A percentile compares a stretch with the other conserved stretches of the same genome.
These are phyloP conservation scores for Drosophila trapezifrons DNA, from an alignment of 1,140 invertebrate species.

Conservation along the genomic window DNA sequence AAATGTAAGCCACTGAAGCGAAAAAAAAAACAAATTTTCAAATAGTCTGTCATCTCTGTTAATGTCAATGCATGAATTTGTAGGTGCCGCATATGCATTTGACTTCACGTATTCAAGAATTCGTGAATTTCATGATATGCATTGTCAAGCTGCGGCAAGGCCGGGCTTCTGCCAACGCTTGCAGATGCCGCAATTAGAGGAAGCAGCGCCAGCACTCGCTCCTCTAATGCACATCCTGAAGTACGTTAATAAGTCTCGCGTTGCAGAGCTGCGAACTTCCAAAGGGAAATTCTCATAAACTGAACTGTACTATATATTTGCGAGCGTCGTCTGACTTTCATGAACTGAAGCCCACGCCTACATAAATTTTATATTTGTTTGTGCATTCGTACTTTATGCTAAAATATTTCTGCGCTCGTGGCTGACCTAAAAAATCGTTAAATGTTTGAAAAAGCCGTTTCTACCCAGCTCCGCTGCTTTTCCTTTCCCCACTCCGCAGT, in stretches of 20 bases:
- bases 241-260: constrained; percentile 79
- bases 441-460: constrained; percentile 47
- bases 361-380: constrained; percentile 39
- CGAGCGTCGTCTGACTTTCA: constrained; percentile 52
- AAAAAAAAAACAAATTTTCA: too few species aligned
- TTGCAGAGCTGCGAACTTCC: constrained; percentile 46
- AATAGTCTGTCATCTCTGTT: not conserved
- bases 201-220: constrained; percentile 16
- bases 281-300: constrained; percentile 63
- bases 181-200: constrained; percentile 58
- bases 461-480: constrained; percentile 11
- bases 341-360: constrained; percentile 40
- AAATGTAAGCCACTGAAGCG: too few species aligned
- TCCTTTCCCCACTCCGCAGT: constrained; percentile 22
- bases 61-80: not conserved
- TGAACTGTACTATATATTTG: constrained; percentile 35
- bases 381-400: constrained; percentile 74
- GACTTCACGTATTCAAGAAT: not conserved
- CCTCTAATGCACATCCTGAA: constrained; percentile 71
- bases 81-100: not conserved
- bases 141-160: constrained; percentile 70
- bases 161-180: constrained; percentile 32
- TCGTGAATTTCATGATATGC: not conserved
- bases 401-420: constrained; percentile 72
- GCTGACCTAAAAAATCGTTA: constrained; percentile 73